Base-by-base conservation (phyloP, 2,797 vertebrate genomes). In the Australoheros facetus region DNA sequence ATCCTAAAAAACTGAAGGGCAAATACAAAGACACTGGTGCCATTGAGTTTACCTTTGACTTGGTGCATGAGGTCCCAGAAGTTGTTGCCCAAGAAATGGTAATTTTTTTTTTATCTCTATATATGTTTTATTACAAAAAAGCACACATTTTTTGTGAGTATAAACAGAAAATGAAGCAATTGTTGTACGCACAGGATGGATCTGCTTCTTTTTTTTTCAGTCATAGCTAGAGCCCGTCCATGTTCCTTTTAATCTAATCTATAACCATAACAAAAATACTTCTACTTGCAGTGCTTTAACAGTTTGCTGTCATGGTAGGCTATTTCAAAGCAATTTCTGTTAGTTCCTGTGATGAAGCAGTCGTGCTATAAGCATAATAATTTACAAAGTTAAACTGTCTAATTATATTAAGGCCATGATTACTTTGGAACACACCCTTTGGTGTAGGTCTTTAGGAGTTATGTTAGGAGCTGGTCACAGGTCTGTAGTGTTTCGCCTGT, bases 61-160 rank as follows among this genome's bases (percentile, higher is more conserved):
- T 99, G 89, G 96, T 96, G 91, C 97, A 96, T 75, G 98, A 99
- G 93, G 96, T 96, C 28, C 97, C 98, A 9, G 98, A 99, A 45
- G 97, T 97, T 69, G 97, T 99, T 76, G 98, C 98, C n/a, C 98
- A 98, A 93, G 98, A 99, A 96, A 99, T 99, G 98, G 98, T 99
- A 89, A 89, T 56, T 2, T 30, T 30, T 30, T 30, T 30, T 30
- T 30, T 30, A 30, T 30, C 23, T 16, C 30, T 9, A 51, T 14
- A 5, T 28, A 11, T 11, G 28, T 7, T 28, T 4, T 70, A 5
- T 7, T 2, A n/a, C 54, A 21, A 51, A 7, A 48, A 14, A 48
- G 16, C 39, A 26, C 26, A 26, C 26, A 28, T 21, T 45, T 64
- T 42, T 51, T 13, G 10, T 51, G 4, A 69, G 58, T 66, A 70